Evolutionary conservation across 2,797 vertebrate species (phyloP), one percentile per base, ranked within the genome.

Genomic region (Girardinus metallicus): DNA sequence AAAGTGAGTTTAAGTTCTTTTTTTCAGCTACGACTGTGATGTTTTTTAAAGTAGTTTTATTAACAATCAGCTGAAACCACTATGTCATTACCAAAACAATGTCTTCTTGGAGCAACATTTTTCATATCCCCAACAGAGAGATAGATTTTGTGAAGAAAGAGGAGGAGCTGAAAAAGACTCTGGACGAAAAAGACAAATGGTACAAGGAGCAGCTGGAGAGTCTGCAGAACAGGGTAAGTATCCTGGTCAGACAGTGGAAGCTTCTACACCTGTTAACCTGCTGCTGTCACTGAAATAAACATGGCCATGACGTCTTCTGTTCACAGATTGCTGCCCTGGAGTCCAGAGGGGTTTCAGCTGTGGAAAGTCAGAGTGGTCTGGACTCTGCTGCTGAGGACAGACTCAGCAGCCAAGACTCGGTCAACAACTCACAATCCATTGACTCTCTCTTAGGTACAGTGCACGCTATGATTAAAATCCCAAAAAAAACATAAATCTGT

Each of bases 101-200:
- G 4, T n/a, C 77, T 88, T 41, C 81, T 87, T 76, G 46, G 86
- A 79, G 41, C 21, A 46, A 62, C 66, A 78, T 76, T 83, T 64
- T 77, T 64, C 70, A 55, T 91, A 89, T 90, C 41, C 51, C 89
- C 92, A 91, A 85, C 88, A 99, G 98, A 91, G 98, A 99, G 92
- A 95, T 92, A 12, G 97, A 98, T 90, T 97, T 97, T 93, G 93
- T 96, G 87, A 98, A 97, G 93, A 97, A 95, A 89, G 97, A 98
- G 79, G 96, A 97, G 80, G 96, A 97, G 77, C 94, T 97, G 85
- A 96, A 91, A 86, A 97, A 93, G 79, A 80, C 80, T 41, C 88
- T 97, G 60, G 96, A 97, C 84, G 97, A 97, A 83, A 97, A 95
- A 92, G 97, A 98, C 80, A 95, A 92, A 85, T 93, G 93, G 87